phyloP scores from a whole-genome alignment of 2,888 invertebrate species.

The Drosophila eohydei region DNA sequence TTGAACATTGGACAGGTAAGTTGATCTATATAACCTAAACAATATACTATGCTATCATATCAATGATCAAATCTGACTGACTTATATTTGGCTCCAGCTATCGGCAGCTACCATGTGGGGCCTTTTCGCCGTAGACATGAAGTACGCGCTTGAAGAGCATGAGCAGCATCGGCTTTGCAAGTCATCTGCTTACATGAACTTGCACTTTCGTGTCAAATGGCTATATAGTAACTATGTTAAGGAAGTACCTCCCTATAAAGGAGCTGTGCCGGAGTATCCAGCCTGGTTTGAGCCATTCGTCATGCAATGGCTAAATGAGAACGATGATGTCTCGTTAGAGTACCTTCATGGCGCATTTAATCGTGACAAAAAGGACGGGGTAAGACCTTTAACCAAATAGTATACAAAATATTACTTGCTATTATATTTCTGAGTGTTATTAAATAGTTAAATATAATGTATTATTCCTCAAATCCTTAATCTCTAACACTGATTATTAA shows the following conservation, averaged over 20 bases:
- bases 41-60: too few relatives aligned
- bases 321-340: conserved; percentile 99
- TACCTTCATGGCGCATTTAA: conserved; percentile 99
- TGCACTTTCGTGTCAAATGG: conserved; percentile 99
- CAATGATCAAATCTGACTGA: background rate
- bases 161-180: conserved; percentile 98
- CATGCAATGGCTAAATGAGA: conserved; percentile 99
- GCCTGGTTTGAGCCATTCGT: conserved; percentile 99
- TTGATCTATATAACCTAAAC: background rate
- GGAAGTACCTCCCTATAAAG: conserved; percentile 98
- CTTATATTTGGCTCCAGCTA: conserved; percentile 86
- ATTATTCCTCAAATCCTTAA: too few relatives aligned
- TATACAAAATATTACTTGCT: background rate
- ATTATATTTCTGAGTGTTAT: background rate
- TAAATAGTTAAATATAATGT: too few relatives aligned
- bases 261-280: conserved; percentile 98
- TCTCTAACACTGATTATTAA: too few relatives aligned
- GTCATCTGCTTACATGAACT: conserved; percentile 99
- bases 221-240: conserved; percentile 98
- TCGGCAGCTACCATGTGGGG: conserved; percentile 99
- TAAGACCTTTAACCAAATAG: conserved; percentile 83
- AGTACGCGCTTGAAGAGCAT: conserved; percentile 98
- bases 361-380: conserved; percentile 97
- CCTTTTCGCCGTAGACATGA: conserved; percentile 97
- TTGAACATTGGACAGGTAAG: conserved; percentile 97